Percentiles rank a stretch among this genome's conserved stretches.
These are phyloP conservation scores for Dicranocentrus wangi DNA, from an alignment of 2,888 invertebrate species.

Conservation along the genomic window DNA sequence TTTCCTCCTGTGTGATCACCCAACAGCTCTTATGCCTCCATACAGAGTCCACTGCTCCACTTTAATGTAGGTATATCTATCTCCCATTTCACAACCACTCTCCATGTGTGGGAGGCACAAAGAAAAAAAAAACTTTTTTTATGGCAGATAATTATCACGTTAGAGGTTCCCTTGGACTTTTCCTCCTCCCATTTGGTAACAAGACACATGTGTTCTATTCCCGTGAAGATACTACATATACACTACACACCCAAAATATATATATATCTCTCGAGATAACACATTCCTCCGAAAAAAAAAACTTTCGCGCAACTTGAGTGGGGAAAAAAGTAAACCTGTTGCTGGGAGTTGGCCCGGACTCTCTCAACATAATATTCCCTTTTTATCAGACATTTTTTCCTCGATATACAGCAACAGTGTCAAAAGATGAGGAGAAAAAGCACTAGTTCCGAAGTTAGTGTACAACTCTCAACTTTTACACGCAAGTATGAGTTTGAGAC, in stretches of 20 bases:
- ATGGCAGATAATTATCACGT: constrained; percentile 33
- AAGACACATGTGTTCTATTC: neutral
- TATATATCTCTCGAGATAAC: constrained; percentile 9
- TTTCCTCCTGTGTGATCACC: neutral
- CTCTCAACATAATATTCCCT: neutral
- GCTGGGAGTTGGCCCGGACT: constrained; percentile 10
- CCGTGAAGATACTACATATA: neutral
- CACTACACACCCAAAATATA: too few relatives aligned
- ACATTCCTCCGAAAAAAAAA: neutral
- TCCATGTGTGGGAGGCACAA: neutral
- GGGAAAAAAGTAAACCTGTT: constrained; percentile 37
- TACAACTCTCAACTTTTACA: too few relatives aligned
- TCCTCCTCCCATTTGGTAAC: too few relatives aligned
- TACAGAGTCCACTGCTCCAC: neutral
- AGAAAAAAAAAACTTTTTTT: constrained; percentile 5
- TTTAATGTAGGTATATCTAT: neutral
- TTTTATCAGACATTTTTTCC: neutral
- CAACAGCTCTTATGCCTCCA: neutral
- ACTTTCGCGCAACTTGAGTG: neutral
- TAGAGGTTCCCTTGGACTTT: constrained; percentile 1
- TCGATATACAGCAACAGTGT: constrained; percentile 1
- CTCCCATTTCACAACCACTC: neutral
- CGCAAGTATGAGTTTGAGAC: too few relatives aligned
- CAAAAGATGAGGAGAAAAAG: neutral
- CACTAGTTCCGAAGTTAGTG: neutral